Evolutionary conservation across 2,888 invertebrate species (phyloP).

Genomic region (Pseudolycoriella hygida): DNA sequence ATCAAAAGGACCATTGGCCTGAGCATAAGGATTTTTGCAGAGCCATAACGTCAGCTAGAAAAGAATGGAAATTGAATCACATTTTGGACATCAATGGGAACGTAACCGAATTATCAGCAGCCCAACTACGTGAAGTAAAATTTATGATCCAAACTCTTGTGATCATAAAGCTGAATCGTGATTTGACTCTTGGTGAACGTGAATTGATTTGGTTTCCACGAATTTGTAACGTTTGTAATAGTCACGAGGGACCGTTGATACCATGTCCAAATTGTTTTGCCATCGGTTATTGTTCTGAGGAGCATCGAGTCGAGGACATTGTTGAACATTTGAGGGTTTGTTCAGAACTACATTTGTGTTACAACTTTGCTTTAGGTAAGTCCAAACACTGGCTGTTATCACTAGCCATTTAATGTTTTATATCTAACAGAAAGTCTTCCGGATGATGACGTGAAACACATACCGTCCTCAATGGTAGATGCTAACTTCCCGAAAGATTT

Average conservation of each 20-base stretch:
- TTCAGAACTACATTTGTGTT: neutral
- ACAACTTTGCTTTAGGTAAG: neutral
- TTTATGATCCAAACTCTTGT: neutral
- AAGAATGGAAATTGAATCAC: neutral
- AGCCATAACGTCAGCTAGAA: neutral
- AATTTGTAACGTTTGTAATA: neutral
- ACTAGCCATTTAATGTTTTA: neutral
- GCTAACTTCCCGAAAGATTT: too few relatives aligned
- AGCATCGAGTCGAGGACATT: neutral
- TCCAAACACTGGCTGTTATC: too few relatives aligned
- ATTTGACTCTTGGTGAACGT: neutral
- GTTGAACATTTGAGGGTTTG: neutral
- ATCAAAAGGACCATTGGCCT: neutral
- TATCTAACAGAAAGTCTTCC: neutral
- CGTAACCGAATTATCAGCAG: neutral
- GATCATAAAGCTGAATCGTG: neutral
- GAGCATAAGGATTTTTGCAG: neutral
- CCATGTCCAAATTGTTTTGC: neutral
- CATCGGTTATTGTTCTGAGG: neutral
- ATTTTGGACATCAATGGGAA: neutral
- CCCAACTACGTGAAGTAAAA: neutral
- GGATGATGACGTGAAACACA: neutral
- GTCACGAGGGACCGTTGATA: neutral
- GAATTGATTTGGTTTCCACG: neutral
- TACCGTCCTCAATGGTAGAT: neutral